Evolutionary conservation across 2,113 vertebrate species (phyloP).

Genomic region (Cynocephalus volans): DNA sequence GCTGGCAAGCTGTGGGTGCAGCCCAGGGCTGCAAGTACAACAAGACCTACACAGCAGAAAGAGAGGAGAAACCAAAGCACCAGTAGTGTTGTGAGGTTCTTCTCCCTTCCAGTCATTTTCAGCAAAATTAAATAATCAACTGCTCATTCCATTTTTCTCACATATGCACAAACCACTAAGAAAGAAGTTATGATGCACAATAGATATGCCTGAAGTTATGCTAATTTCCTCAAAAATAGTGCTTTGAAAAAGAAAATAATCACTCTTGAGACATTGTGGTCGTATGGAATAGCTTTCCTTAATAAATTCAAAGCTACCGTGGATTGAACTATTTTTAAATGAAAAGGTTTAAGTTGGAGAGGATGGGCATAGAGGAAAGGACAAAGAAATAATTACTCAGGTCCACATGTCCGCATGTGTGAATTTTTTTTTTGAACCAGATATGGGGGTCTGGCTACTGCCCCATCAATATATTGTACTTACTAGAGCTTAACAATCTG

Average conservation of each 20-base stretch:
- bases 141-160: neutral
- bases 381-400: neutral
- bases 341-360: neutral
- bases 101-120: neutral
- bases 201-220: neutral
- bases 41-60: neutral
- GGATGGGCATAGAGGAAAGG: neutral
- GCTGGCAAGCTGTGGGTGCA: neutral
- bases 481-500: neutral
- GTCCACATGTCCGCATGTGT: neutral
- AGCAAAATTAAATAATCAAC: slow-evolving; percentile 52
- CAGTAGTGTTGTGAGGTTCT: neutral
- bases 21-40: neutral
- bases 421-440: neutral
- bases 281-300: slow-evolving; percentile 17
- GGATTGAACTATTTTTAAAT: slow-evolving; percentile 39
- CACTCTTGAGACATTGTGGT: neutral
- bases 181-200: slow-evolving; percentile 5
- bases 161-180: neutral
- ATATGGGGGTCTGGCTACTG: neutral
- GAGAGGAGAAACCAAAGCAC: neutral
- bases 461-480: neutral
- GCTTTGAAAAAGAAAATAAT: slow-evolving; percentile 50
- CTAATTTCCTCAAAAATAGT: slow-evolving; percentile 69
- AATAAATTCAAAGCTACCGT: neutral